Percentiles rank a stretch among this genome's conserved stretches.
Evolutionary conservation across 2,113 vertebrate genomes (phyloP).

Genomic region (Etheostoma spectabile): DNA sequence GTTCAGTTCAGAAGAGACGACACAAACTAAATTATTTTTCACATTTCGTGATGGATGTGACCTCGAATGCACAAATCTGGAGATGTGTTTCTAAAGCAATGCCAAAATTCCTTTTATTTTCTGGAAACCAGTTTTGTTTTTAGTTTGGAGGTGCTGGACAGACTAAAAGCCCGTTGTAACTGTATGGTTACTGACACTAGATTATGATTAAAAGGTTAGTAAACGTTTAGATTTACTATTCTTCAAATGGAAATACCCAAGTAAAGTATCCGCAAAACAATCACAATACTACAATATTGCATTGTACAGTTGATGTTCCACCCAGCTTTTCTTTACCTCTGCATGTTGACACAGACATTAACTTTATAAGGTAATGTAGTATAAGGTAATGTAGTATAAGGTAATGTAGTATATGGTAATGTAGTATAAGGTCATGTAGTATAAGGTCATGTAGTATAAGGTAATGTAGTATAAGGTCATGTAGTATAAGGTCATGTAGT

Average conservation of each 20-base stretch:
- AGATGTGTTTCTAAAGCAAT: constrained; percentile 5
- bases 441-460: too few relatives aligned
- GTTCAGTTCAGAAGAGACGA: background rate
- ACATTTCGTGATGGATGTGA: background rate
- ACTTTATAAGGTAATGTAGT: background rate
- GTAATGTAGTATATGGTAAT: too few relatives aligned
- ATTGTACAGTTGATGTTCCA: background rate
- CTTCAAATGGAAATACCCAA: background rate
- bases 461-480: too few relatives aligned
- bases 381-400: too few relatives aligned
- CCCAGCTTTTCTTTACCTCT: background rate
- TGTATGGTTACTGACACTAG: background rate
- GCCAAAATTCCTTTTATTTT: constrained; percentile 21
- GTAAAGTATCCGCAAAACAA: background rate
- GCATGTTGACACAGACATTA: background rate
- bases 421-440: too few relatives aligned
- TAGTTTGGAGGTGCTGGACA: background rate
- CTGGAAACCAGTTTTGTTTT: constrained; percentile 10
- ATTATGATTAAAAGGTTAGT: background rate
- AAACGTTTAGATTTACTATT: too few relatives aligned
- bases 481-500: too few relatives aligned
- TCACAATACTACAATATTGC: background rate
- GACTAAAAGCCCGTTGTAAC: too few relatives aligned
- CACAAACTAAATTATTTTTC: background rate
- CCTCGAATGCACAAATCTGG: background rate